Base-by-base conservation (phyloP, 2,113 vertebrate genomes). In the Lagopus leucura region DNA sequence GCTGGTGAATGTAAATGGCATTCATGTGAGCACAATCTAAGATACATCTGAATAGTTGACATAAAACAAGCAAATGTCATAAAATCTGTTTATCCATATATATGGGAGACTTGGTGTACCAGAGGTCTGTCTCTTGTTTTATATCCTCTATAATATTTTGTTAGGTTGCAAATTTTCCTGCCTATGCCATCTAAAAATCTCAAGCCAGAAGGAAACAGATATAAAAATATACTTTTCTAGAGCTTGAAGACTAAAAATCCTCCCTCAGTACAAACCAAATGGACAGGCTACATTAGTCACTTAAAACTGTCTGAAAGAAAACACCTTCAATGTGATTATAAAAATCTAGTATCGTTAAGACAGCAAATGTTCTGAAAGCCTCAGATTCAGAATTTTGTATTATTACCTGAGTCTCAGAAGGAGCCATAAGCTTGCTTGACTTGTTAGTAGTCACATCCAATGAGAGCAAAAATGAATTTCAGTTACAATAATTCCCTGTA, bases 361-460 rank as follows among this genome's bases (percentile, higher is more conserved):
- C 58, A 92, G 13, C 34, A 84, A 60, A 71, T 1, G 3, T 47
- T 73, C 45, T 80, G 22, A 71, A 88, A 88, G 17, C 64, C 72
- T 79, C n/a, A 69, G 52, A 57, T 65, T 88, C 69, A 69, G n/a
- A 78, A 65, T 83, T 72, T 21, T 69, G 36, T 86, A 20, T 78
- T 85, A 86, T 95, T 89, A 11, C 87, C 17, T 30, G 42, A 72
- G 30, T 79, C 76, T 92, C 30, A 34, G 34, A 22, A 72, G 70
- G 57, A 78, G n/a, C 71, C 43, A 27, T 82, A 81, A 93, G 34
- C 57, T 96, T 92, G 24, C 45, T 64, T 36, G 25, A 18, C 38
- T 91, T 89, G 28, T 34, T 82, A 67, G 47, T 60, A 65, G 77
- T 92, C 83, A 40, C 18, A 75, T 83, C 91, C 91, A 86, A 86